Base-by-base conservation (phyloP, 2,797 vertebrate species). In the Amniataba percoides region DNA sequence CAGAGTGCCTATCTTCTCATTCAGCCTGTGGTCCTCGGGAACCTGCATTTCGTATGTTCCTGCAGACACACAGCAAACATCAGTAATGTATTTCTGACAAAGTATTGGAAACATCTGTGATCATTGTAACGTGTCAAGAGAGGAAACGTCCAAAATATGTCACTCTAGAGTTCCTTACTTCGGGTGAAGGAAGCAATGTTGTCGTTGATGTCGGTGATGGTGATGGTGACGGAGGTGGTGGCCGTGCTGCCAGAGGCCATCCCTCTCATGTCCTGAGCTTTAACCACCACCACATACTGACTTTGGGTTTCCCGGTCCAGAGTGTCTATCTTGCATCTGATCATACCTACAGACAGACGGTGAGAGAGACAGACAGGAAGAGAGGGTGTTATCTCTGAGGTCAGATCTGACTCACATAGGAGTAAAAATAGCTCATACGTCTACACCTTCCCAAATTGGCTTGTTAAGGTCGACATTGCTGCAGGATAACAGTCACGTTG, bases 131-230 rank as follows among this genome's bases (percentile, higher is more conserved):
- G n/a, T 19, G 31, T 27, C 34, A 14, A 34, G 14, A 42, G 3
- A 23, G 15, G 5, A 3, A 16, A 3, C 9, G 8, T 49, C 27
- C 19, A 3, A 56, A 46, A 36, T 23, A 21, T 15, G 34, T 53
- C 2, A 21, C 39, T 72, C 39, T 3, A 5, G 34, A 36, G 93
- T 92, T 87, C 0, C 88, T 82, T 80, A 98, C 98, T 0, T 82
- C 79, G 75, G 57, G 91, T 95, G 86, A 99, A 99, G 53, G 92
- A 89, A 0, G 97, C 96, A 7, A 95, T 92, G 89, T 99, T 99
- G 92, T 99, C 98, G 0, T 99, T 99, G 91, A 93, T 88, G 76
- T 99, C 98, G 0, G 51, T 84, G 82, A 99, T 83, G 19, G 77
- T 93, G 88, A 99, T 95, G 73, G 92, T 92, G 74, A 99, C 96